A percentile compares a stretch with the other conserved stretches of the same genome.
These are phyloP conservation scores for Octodon degus DNA, from an alignment of 2,113 vertebrate species.

Conservation along the genomic window DNA sequence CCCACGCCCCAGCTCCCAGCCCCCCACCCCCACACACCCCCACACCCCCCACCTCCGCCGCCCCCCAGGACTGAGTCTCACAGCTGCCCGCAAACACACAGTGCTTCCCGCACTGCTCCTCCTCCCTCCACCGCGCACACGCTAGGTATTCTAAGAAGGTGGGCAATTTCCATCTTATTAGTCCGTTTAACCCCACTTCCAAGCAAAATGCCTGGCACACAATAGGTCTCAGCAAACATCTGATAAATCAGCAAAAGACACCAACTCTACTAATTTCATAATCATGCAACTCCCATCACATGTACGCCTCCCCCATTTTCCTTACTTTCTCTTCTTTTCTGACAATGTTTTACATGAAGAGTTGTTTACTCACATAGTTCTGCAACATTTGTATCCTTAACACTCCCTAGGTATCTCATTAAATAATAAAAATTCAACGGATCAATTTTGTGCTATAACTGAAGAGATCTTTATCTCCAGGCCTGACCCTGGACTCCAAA, in stretches of 20 bases:
- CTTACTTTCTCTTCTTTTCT: conserved; percentile 46
- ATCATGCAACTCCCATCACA: not conserved
- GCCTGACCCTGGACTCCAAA: not conserved
- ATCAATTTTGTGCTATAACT: conserved; percentile 15
- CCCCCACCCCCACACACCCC: too few species aligned
- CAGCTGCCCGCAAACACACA: not conserved
- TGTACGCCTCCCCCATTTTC: not conserved
- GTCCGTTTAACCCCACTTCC: not conserved
- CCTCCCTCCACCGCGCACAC: not conserved
- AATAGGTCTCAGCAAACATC: not conserved
- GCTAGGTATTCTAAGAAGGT: not conserved
- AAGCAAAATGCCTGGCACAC: not conserved
- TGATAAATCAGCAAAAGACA: conserved; percentile 56
- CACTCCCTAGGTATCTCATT: not conserved
- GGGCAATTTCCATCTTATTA: not conserved
- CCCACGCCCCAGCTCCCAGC: not conserved
- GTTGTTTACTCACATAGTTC: conserved; percentile 4
- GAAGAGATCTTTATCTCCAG: conserved; percentile 43
- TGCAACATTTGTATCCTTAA: conserved; percentile 25
- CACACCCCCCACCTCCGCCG: too few species aligned
- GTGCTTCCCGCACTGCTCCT: not conserved
- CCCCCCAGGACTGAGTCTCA: not conserved
- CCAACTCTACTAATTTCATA: not conserved
- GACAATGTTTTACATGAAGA: conserved; percentile 21
- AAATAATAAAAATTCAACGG: conserved; percentile 64